Evolutionary conservation across 2,888 invertebrate species (phyloP).

Genomic region (Trisateles emortualis): DNA sequence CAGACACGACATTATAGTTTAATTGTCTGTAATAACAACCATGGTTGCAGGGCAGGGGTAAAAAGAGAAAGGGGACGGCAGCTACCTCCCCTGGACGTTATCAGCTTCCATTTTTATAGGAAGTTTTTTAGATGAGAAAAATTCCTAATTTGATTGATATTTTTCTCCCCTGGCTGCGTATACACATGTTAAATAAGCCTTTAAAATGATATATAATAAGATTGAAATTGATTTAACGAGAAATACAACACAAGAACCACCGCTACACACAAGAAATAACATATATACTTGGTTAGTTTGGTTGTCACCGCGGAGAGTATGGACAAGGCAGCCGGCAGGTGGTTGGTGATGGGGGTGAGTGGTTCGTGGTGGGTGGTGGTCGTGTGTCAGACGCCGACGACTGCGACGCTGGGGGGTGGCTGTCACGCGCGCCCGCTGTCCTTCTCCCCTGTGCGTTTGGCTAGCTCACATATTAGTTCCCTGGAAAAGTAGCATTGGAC

Average conservation of each 20-base stretch:
- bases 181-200: no score
- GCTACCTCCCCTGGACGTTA: no score
- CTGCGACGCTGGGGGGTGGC: conserved; percentile 54
- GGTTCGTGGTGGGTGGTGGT: not conserved
- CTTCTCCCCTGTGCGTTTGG: conserved; percentile 79
- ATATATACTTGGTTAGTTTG: not conserved
- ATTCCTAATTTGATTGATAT: no score
- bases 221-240: not conserved
- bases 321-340: not conserved
- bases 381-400: conserved; percentile 63
- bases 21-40: no score
- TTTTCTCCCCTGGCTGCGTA: no score
- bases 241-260: not conserved
- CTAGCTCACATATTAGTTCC: conserved; percentile 76
- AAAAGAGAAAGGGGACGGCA: no score
- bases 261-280: not conserved
- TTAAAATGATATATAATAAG: not conserved
- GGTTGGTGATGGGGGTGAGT: not conserved
- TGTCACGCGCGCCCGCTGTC: conserved; percentile 56
- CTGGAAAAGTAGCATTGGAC: conserved; percentile 55
- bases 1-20: no score
- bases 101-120: no score
- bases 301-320: not conserved
- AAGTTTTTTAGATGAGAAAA: no score
- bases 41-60: no score